A percentile compares a stretch with the other conserved stretches of the same genome.
Conservation (phyloP, 2,797 vertebrate genomes). For the Petrocephalus schoutedeni region DNA sequence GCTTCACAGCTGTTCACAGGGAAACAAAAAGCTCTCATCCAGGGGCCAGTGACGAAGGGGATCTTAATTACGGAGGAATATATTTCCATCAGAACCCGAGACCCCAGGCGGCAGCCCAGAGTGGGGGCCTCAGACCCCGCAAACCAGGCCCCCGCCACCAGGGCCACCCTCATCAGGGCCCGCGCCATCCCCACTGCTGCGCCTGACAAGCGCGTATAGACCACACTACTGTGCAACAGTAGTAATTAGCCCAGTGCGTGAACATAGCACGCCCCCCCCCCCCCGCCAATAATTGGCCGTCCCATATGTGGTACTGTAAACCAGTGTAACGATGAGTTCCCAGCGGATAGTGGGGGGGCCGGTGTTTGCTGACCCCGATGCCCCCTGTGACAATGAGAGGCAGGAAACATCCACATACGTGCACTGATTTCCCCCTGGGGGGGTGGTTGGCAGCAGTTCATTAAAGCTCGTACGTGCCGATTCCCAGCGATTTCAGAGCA, state of each 20-base stretch:
- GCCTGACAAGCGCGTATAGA: constrained; percentile 24
- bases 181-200: constrained; percentile 34
- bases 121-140: not conserved
- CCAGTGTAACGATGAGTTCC: constrained; percentile 68
- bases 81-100: constrained; percentile 7
- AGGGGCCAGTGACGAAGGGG: constrained; percentile 23
- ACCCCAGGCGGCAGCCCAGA: not conserved
- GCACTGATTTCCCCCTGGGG: constrained; percentile 59
- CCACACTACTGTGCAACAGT: constrained; percentile 45
- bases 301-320: constrained; percentile 67
- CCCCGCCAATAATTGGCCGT: constrained; percentile 67
- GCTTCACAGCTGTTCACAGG: constrained; percentile 37
- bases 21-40: constrained; percentile 21
- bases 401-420: constrained; percentile 71
- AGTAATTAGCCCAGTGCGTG: constrained; percentile 71
- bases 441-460: constrained; percentile 58
- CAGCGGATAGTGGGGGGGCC: constrained; percentile 47
- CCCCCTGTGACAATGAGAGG: constrained; percentile 64
- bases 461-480: constrained; percentile 48
- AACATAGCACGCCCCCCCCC: constrained; percentile 63
- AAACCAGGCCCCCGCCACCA: constrained; percentile 36
- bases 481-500: not conserved
- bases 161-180: not conserved
- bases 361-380: constrained; percentile 64
- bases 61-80: constrained; percentile 30